Percentiles rank a stretch among this genome's conserved stretches.
phyloP scores from a whole-genome alignment of 1,140 invertebrate genomes.

The Brachionus plicatilis region DNA sequence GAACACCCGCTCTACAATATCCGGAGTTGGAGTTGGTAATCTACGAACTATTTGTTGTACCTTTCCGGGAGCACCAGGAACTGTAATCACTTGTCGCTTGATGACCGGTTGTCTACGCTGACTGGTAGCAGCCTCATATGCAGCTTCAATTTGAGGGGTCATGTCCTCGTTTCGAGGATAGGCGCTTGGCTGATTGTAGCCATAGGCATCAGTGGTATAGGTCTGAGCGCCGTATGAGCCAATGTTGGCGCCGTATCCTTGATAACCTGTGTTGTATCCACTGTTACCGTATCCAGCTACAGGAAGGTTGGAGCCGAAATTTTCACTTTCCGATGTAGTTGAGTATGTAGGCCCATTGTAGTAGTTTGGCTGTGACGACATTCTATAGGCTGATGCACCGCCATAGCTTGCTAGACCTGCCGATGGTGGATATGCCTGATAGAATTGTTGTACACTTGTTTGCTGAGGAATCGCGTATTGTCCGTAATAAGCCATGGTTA shows the following conservation, averaged over 20 bases:
- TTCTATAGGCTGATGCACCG: conserved; percentile 10
- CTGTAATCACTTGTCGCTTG: conserved; percentile 23
- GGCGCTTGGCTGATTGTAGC: not conserved
- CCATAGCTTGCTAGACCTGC: conserved; percentile 28
- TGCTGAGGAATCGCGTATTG: not conserved
- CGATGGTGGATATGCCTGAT: not conserved
- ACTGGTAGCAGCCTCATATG: conserved; percentile 15
- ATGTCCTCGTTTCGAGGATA: not conserved
- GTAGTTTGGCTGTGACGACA: not conserved
- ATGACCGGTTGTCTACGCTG: conserved; percentile 30
- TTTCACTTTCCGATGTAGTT: conserved; percentile 33
- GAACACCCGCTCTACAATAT: conserved; percentile 33
- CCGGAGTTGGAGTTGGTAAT: conserved; percentile 30
- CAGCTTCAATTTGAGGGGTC: conserved; percentile 23
- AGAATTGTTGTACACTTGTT: conserved; percentile 3
- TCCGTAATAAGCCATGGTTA: conserved; percentile 20
- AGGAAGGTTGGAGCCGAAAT: not conserved
- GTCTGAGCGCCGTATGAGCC: not conserved
- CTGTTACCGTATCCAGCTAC: conserved; percentile 17
- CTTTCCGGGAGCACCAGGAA: conserved; percentile 11
- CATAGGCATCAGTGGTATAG: not conserved
- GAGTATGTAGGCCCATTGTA: conserved; percentile 20
- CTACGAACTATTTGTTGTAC: conserved; percentile 23
- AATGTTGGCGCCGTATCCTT: not conserved
- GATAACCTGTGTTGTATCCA: conserved; percentile 4